Conservation (phyloP, 2,797 vertebrate genomes). For the Phrynocephalus guinanensis region DNA sequence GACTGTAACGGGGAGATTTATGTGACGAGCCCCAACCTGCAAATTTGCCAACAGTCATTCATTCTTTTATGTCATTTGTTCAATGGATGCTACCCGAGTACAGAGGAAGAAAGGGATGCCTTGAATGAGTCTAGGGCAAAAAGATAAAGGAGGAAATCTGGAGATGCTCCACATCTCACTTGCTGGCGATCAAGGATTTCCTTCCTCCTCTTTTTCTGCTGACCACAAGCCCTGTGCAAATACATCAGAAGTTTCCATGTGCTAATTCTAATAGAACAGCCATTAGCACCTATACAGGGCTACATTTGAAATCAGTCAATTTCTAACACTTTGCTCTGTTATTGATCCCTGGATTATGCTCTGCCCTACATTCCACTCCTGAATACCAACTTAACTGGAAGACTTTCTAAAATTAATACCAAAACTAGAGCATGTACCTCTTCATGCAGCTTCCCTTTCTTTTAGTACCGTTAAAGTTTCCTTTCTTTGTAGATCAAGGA, state of each 20-base stretch:
- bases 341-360: background rate
- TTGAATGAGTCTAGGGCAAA: background rate
- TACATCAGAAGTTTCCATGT: background rate
- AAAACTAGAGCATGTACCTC: background rate
- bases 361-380: background rate
- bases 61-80: background rate
- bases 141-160: background rate
- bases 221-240: background rate
- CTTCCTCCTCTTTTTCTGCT: background rate
- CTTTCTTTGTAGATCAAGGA: background rate
- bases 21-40: background rate
- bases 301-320: background rate
- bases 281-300: background rate
- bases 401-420: background rate
- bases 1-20: too few species aligned
- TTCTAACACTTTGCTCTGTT: background rate
- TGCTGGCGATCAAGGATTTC: background rate
- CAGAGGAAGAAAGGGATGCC: background rate
- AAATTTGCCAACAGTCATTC: background rate
- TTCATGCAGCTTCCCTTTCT: background rate
- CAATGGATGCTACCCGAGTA: background rate
- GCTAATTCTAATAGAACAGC: background rate
- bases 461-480: background rate
- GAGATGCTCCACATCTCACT: too few species aligned
- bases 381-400: background rate